Conservation (phyloP, 1,140 invertebrate species). For the Chelonus insularis region DNA sequence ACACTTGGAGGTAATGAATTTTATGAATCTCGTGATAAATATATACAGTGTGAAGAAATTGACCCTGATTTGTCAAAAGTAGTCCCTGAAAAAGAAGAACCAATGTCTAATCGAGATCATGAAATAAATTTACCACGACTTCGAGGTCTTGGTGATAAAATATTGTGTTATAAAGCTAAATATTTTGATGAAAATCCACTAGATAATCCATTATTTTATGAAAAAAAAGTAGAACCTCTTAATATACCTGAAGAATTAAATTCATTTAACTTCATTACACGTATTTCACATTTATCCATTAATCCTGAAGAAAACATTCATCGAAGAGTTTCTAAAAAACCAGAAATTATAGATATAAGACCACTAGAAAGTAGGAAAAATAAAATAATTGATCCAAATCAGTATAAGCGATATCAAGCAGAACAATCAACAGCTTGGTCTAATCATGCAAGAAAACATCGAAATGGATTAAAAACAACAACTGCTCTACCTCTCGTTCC, state of each 20-base stretch:
- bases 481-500: constrained; percentile 25
- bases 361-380: constrained; percentile 7
- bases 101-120: constrained; percentile 40
- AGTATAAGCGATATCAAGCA: too few species aligned
- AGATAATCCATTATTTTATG: constrained; percentile 74
- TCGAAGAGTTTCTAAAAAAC: constrained; percentile 38
- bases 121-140: constrained; percentile 52
- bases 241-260: constrained; percentile 41
- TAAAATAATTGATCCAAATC: constrained; percentile 6
- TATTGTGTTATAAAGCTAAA: constrained; percentile 74
- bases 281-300: constrained; percentile 38
- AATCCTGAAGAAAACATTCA: constrained; percentile 38
- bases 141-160: constrained; percentile 67
- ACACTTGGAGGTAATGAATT: constrained; percentile 62
- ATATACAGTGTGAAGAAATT: constrained; percentile 54
- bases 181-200: constrained; percentile 74
- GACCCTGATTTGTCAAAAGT: constrained; percentile 47
- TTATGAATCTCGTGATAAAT: constrained; percentile 57
- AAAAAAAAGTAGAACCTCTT: constrained; percentile 51
- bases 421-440: neutral
- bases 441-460: constrained; percentile 15
- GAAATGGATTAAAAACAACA: neutral
- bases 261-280: constrained; percentile 41
- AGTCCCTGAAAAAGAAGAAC: constrained; percentile 48
- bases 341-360: constrained; percentile 35